Evolutionary conservation across 1,140 invertebrate species (phyloP), one percentile per base, ranked within the genome.

Genomic region (Helicoverpa zea): DNA sequence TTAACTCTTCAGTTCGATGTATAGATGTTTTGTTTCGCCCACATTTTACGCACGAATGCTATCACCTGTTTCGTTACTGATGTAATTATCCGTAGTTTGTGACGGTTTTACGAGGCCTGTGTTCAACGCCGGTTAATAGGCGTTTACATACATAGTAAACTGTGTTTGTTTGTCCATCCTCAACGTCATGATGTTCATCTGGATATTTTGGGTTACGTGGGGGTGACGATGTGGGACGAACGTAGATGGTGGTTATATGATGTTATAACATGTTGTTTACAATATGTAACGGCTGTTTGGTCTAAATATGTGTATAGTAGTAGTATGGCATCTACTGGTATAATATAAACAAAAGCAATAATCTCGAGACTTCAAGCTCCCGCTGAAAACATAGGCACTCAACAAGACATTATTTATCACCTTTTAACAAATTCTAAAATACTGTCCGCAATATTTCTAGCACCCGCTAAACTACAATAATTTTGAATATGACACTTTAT

Each of bases 41-140:
- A 16, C 3, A 9, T 18, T 18, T 18, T 18, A 58, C 16, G 11
- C 14, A 23, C n/a, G 16, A 66, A 66, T 66, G 10, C 3, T 35
- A 66, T 43, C 61, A 49, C 63, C 2, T 16, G 43, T 3, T n/a
- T 18, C 63, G 43, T 13, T 51, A 64, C 13, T 35, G 30, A 7
- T 51, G 47, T 18, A 14, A 70, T 52, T 52, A 70, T 29, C 47
- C 18, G 18, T 23, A 70, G 3, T 68, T 66, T 49, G 64, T 49
- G 16, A 66, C 43, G 9, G 43, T 68, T 68, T 68, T 68, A 68
- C 64, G 64, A 68, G 59, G n/a, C 18, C 4, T 7, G 43, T 68
- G 43, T 68, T 51, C 43, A 68, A 68, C 64, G 16, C 43, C 2
- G 2, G 10, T 9, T 68, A 68, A 68, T 68, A 68, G 43, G n/a